phyloP scores from a whole-genome alignment of 2,888 invertebrate genomes.

The Orgyia antiqua region DNA sequence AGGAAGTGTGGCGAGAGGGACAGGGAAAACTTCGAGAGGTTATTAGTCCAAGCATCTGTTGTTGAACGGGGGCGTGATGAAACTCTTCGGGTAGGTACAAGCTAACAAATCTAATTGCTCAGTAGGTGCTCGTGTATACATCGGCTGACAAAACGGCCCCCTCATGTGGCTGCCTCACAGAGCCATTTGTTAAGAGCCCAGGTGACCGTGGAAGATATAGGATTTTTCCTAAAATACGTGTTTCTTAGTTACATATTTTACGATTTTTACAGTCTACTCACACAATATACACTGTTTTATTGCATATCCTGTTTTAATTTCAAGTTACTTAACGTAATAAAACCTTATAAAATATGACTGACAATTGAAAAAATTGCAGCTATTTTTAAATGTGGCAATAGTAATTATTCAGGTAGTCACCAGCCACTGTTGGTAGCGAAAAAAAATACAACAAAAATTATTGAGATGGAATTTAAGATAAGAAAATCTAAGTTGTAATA shows the following conservation, averaged over 20 bases:
- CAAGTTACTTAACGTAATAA: conserved; percentile 7
- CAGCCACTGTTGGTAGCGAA: conserved; percentile 7
- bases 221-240: conserved; percentile 24
- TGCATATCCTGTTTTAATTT: conserved; percentile 17
- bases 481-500: conserved; percentile 15
- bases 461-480: conserved; percentile 25
- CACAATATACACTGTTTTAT: conserved; percentile 12
- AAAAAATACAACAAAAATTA: conserved; percentile 21
- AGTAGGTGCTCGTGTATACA: conserved; percentile 69
- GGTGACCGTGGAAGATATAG: conserved; percentile 51
- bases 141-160: conserved; percentile 65
- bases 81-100: conserved; percentile 69
- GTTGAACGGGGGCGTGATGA: conserved; percentile 78
- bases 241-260: conserved; percentile 21
- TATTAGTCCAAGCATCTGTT: conserved; percentile 80
- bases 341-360: conserved; percentile 15
- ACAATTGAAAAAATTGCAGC: conserved; percentile 16
- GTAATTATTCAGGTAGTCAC: conserved; percentile 17
- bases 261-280: conserved; percentile 6
- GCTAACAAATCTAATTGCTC: conserved; percentile 79
- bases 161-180: conserved; percentile 53
- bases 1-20: conserved; percentile 56
- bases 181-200: conserved; percentile 63
- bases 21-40: conserved; percentile 79
- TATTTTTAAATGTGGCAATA: conserved; percentile 18